phyloP scores from a whole-genome alignment of 2,113 vertebrate species.

The Mobula birostris region DNA sequence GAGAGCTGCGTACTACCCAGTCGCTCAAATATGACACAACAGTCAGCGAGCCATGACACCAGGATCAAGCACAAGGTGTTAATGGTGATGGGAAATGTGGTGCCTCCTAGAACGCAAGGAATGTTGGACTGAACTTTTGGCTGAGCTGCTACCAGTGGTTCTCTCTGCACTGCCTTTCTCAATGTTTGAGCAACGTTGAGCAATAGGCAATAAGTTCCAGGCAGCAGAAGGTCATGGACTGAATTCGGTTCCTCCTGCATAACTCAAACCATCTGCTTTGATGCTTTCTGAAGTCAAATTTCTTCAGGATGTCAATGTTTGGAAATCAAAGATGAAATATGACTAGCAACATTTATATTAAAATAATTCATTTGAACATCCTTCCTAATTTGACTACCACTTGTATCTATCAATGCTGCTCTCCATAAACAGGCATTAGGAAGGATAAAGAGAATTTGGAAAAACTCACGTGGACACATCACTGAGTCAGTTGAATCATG shows the following conservation, averaged over 20 bases:
- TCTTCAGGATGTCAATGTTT: neutral
- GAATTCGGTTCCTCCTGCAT: neutral
- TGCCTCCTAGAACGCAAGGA: neutral
- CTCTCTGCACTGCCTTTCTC: neutral
- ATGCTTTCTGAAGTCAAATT: neutral
- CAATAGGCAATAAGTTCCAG: neutral
- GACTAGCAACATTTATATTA: neutral
- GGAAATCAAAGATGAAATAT: neutral
- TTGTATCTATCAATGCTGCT: neutral
- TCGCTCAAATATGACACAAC: neutral
- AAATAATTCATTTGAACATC: neutral
- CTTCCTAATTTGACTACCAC: neutral
- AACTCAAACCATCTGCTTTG: slow-evolving; percentile 19
- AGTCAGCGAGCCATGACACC: neutral
- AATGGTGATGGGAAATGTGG: neutral
- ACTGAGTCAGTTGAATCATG: neutral
- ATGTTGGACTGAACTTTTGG: no score
- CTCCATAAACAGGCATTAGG: neutral
- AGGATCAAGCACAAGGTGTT: neutral
- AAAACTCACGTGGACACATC: neutral
- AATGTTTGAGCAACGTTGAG: neutral
- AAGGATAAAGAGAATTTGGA: neutral
- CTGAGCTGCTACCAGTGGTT: neutral
- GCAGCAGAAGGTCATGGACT: neutral
- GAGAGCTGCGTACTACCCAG: neutral